Base-by-base conservation (phyloP, 2,113 vertebrate species). In the Octodon degus region DNA sequence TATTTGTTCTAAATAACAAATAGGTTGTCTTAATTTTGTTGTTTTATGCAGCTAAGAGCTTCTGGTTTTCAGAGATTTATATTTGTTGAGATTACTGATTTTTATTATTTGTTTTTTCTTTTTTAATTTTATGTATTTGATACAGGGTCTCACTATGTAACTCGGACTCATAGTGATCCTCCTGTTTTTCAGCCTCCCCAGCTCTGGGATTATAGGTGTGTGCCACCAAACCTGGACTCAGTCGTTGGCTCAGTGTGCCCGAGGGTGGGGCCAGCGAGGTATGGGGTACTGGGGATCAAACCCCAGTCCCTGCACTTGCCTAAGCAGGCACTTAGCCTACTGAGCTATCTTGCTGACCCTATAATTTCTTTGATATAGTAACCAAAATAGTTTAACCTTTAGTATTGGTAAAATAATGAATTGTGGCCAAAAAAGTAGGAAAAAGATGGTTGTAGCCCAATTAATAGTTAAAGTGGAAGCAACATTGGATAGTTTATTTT, bases 331-430 rank as follows among this genome's bases (percentile, higher is more conserved):
- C 53, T 16, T 16, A 55, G 14, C 16, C 53, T 12, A 55, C 53
- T 55, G 53, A 55, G 53, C 53, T 55, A 55, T 55, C 53, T 55
- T 16, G 53, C 12, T 55, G 53, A 12, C 53, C 53, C 53, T 55
- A 76, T n/a, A 65, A 25, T 68, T 8, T 77, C 40, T 47, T 58
- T 76, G 32, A 90, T 90, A 30, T 47, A 94, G 65, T 90, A 10
- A 76, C 25, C 22, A 79, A 94, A 74, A 82, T 58, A 79, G 62
- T 27, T 86, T 90, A 85, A 37, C 60, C 11, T 27, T 68, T n/a
- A 94, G 5, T n/a, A 17, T 58, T 90, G 7, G n/a, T 74, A 27
- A 81, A 81, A 65, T 91, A 77, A 58, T 95, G 76, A 82, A 95
- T 81, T 27, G 37, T 87, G 47, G 22, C 60, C 5, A 62, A 13